Evolutionary conservation across 2,113 vertebrate genomes (phyloP), one percentile per base, ranked within the genome.

Genomic region (Hyla sarda): DNA sequence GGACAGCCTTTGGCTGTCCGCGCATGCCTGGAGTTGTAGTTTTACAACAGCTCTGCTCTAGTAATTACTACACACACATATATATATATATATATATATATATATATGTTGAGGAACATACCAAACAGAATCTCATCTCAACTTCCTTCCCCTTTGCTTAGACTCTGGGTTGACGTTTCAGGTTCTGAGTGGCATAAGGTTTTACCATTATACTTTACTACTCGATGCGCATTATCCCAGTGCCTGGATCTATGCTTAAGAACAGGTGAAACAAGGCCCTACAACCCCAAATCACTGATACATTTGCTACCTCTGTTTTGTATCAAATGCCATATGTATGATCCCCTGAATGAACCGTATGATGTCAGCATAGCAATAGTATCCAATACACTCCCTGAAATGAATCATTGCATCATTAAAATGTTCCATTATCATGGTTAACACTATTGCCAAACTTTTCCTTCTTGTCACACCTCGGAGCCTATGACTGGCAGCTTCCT

Each of bases 331-430:
- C 19, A 54, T 58, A n/a, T 5, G 23, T 65, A 65, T 8, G 8
- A 13, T 34, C 16, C 34, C 17, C 65, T 19, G 32, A 71, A 37
- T 41, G 32, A 71, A 3, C 30, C 19, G 2, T 23, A 10, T 71
- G 32, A 71, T 34, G 41, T 71, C 47, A 54, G 7, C 3, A 17
- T 32, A 54, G 74, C 74, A 50, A 32, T 54, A 32, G 19, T 34
- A 52, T 52, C 50, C 47, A 30, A 77, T 13, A 25, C 73, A 52
- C 47, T 77, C 25, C 25, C 74, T 11, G 74, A 16, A 52, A 21
- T 54, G 28, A 77, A 32, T 77, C 74, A 52, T 77, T 52, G 30
- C 48, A 32, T 77, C 28, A 54, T 54, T n/a, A n/a, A 30, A 47
- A 21, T 47, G 19, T 71, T 67, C 45, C 65, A 82, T 10, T 48